Conservation (phyloP, 2,797 vertebrate species). For the Sebastes taczanowskii region DNA sequence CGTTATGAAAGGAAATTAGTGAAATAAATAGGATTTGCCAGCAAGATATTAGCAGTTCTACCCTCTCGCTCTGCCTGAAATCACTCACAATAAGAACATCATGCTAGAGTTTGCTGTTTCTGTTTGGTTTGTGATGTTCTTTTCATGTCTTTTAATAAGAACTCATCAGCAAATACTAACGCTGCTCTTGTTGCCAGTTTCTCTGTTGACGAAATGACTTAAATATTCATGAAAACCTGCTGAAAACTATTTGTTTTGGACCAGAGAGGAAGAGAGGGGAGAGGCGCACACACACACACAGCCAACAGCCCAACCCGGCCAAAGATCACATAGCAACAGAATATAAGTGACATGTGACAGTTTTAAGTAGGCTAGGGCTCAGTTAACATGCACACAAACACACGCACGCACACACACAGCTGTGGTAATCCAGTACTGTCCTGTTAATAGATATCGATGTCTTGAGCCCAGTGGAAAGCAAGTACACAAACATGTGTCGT, state of each 20-base stretch:
- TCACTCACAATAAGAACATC: conserved; percentile 8
- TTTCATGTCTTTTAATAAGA: conserved; percentile 2
- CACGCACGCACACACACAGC: conserved; percentile 36
- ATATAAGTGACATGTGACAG: conserved; percentile 72
- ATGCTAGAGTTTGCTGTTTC: neutral
- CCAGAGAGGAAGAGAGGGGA: neutral
- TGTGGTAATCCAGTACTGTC: conserved; percentile 60
- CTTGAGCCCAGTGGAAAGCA: conserved; percentile 63
- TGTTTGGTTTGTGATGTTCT: conserved; percentile 7
- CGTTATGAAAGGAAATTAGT: neutral
- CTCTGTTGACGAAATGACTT: conserved; percentile 8
- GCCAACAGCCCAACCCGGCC: conserved; percentile 27
- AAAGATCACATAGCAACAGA: conserved; percentile 70
- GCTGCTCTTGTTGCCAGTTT: neutral
- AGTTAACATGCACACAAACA: conserved; percentile 43
- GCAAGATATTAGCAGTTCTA: neutral
- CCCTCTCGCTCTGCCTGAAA: conserved; percentile 16
- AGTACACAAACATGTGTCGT: conserved; percentile 73
- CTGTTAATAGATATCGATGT: conserved; percentile 68
- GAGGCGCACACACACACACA: neutral
- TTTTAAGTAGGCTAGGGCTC: conserved; percentile 58
- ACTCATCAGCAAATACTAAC: conserved; percentile 6
- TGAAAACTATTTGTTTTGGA: conserved; percentile 20
- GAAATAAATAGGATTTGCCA: conserved; percentile 15
- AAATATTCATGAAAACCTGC: conserved; percentile 66